phyloP scores from a whole-genome alignment of 2,113 vertebrate species.

The Carlito syrichta region DNA sequence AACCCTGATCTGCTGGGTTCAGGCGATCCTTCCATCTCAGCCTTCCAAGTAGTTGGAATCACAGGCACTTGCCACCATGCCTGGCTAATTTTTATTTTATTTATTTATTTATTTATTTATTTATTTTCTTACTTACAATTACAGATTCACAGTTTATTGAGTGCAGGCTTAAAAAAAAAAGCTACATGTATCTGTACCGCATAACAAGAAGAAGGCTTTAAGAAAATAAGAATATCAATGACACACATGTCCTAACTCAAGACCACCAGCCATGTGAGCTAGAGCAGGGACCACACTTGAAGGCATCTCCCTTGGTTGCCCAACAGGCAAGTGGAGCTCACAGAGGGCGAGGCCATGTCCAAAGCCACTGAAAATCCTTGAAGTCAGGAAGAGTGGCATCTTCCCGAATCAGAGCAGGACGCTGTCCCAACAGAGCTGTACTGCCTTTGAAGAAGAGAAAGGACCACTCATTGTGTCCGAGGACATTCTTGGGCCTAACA shows the following conservation, averaged over 20 bases:
- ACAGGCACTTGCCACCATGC: too few relatives aligned
- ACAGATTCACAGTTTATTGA: slow-evolving; percentile 71
- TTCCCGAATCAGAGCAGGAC: background rate
- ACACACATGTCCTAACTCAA: background rate
- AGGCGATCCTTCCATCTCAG: too few relatives aligned
- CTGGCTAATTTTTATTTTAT: too few relatives aligned
- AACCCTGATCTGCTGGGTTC: too few relatives aligned
- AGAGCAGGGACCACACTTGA: background rate
- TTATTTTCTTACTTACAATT: too few relatives aligned
- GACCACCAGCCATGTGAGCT: background rate
- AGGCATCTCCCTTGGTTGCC: background rate
- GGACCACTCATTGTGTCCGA: background rate
- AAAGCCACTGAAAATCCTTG: too few relatives aligned
- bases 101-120: too few relatives aligned
- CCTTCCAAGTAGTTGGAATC: too few relatives aligned
- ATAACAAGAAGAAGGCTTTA: slow-evolving; percentile 34
- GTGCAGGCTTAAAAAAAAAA: slow-evolving; percentile 7
- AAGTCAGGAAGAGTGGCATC: background rate
- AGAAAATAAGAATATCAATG: background rate
- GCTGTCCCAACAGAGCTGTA: background rate
- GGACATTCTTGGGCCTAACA: background rate
- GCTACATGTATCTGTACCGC: background rate
- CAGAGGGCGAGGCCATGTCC: fast-evolving
- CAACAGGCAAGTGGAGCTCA: fast-evolving
- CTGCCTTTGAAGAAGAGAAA: background rate